Base-by-base conservation (phyloP, 2,797 vertebrate genomes). In the Poecile montanus region DNA sequence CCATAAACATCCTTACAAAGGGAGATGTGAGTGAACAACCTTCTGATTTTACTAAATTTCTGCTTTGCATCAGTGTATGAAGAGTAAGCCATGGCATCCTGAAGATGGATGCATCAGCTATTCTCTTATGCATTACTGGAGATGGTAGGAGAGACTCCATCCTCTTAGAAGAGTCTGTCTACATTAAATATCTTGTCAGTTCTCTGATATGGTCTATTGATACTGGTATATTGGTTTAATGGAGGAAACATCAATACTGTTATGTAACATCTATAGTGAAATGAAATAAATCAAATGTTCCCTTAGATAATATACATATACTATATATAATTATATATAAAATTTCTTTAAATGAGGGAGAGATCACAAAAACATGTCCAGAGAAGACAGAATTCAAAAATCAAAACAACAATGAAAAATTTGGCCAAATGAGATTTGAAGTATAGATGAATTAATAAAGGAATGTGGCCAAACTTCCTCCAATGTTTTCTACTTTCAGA, bases 211-310 rank as follows among this genome's bases (percentile, higher is more conserved):
- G 32, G 8, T 86, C 30, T 40, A 40, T 40, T 40, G 38, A 40
- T 40, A 57, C 38, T 40, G 16, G 10, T 54, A 29, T 38, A 47
- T 80, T 36, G 22, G 9, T 86, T 90, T 88, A 90, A 76, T n/a
- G 29, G 62, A 81, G n/a, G 32, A 94, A 83, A 45, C 11, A 51
- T 74, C 70, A 80, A 36, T 38, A 73, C 16, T n/a, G 1, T 70
- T 94, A 82, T 50, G 29, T 70, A 90, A 72, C 17, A 72, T 70
- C 32, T 68, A 9, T 12, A 75, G 26, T 72, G 82, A 89, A 90
- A 78, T 72, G 7, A 27, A 93, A 77, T 65, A 56, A 81, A 83
- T 89, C 20, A 61, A 38, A n/a, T 61, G 6, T 73, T 86, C 40
- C 26, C 42, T 56, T 47, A 42, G 15, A 44, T 29, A 50, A 51